Base-by-base conservation (phyloP, 2,113 vertebrate species). In the Etheostoma spectabile region DNA sequence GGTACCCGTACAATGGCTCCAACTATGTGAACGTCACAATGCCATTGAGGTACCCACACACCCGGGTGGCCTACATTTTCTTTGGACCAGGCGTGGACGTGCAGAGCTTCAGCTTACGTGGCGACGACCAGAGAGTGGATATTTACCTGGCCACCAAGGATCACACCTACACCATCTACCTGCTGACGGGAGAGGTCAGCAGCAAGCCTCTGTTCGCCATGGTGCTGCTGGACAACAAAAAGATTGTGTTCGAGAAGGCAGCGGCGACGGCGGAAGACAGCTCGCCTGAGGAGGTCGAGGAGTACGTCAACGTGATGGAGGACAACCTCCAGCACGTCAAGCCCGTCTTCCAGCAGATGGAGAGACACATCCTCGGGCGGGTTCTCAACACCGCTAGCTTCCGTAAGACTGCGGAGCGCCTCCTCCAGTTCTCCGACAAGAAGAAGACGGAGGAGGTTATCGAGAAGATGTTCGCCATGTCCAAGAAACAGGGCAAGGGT, bases 281-380 rank as follows among this genome's bases (percentile, higher is more conserved):
- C 15, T 3, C 91, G n/a, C 92, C 95, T 2, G 86, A 93, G 0
- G 98, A 99, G 86, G 96, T 97, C n/a, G 96, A 96, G 84, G 96
- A 97, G 83, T 98, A 98, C 0, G n/a, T 93, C 30, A 95, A 92
- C n/a, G n/a, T 97, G 0, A 95, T 99, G 89, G 97, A 98, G 64
- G 95, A 95, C 88, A 98, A 96, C 86, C 94, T n/a, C 45, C 97
- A 97, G 72, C 97, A 91, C 48, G 96, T 97, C 82, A 99, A 98
- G 79, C 98, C 98, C 0, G 96, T 99, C 79, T 99, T 99, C 88
- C 98, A 98, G 93, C 96, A 97, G 86, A 96, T 99, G 59, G 97
- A 99, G 92, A 96, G 97, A 72, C 96, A 98, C 89, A 97, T 98
- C 71, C 92, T 99, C 4, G 96, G 97, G 15, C 96, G 94, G n/a